Conservation (phyloP, 2,888 invertebrate genomes). For the Pandemis corylana region DNA sequence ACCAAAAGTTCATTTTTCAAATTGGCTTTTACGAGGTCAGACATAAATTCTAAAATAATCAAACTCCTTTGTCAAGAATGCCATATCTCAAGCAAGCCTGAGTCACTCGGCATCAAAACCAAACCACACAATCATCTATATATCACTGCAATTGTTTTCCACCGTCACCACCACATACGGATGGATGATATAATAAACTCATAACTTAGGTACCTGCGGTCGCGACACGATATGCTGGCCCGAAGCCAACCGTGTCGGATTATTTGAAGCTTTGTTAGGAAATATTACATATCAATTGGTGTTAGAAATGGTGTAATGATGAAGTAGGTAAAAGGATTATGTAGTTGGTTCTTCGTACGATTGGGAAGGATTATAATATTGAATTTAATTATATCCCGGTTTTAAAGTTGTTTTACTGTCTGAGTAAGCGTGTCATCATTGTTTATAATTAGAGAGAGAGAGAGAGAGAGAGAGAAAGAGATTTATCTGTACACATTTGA, state of each 20-base stretch:
- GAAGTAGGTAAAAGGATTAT: no score
- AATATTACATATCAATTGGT: slow-evolving; percentile 34
- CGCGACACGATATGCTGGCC: slow-evolving; percentile 52
- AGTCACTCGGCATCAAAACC: background rate
- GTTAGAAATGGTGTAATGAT: slow-evolving; percentile 13
- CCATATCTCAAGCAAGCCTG: background rate
- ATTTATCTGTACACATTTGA: no score
- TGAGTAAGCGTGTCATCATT: no score
- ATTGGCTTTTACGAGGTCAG: no score
- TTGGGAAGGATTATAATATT: no score
- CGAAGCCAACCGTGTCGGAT: slow-evolving; percentile 48
- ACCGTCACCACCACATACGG: slow-evolving; percentile 20
- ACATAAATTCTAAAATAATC: no score
- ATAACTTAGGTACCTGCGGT: slow-evolving; percentile 32
- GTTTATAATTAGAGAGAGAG: no score
- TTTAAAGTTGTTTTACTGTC: no score
- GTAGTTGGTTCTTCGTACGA: no score
- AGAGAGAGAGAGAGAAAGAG: no score
- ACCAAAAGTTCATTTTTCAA: no score
- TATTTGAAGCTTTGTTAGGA: slow-evolving; percentile 21
- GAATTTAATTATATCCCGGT: no score
- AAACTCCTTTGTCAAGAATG: background rate
- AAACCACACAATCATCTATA: background rate
- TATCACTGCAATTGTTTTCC: slow-evolving; percentile 8
- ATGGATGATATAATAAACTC: slow-evolving; percentile 34